Evolutionary conservation across 2,113 vertebrate genomes (phyloP).

Genomic region (Phyllostomus hastatus): DNA sequence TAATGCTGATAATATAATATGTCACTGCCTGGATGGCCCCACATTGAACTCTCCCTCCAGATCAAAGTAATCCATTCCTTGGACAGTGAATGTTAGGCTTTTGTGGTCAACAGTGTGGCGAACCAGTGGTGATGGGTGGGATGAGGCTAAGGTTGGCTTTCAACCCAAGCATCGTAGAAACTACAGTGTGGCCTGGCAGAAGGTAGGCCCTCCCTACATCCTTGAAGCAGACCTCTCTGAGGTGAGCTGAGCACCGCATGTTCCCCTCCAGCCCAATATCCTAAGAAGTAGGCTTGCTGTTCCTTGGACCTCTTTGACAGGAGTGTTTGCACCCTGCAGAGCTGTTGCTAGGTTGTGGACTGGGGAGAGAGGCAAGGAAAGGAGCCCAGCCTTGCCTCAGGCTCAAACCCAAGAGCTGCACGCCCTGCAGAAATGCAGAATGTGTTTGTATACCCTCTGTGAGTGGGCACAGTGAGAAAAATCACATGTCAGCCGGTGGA

Average conservation of each 20-base stretch:
- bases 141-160: not conserved
- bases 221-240: not conserved
- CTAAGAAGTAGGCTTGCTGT: not conserved
- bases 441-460: not conserved
- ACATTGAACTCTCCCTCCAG: not conserved
- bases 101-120: not conserved
- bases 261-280: not conserved
- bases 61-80: not conserved
- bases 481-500: not conserved
- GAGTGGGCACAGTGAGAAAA: not conserved
- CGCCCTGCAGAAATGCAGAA: not conserved
- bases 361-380: not conserved
- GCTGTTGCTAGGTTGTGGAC: not conserved
- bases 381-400: not conserved
- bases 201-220: no score
- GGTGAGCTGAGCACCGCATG: not conserved
- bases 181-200: no score
- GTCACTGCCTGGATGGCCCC: not conserved
- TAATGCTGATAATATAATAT: not conserved
- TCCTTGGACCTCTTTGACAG: not conserved
- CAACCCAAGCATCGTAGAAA: not conserved
- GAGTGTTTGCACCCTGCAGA: not conserved
- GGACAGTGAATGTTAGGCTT: not conserved
- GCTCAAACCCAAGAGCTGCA: not conserved
- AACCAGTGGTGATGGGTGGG: not conserved